Percentiles rank a stretch among this genome's conserved stretches.
phyloP scores from a whole-genome alignment of 35 echinoderm and acorn worm species.

The Strongylocentrotus purpuratus region DNA sequence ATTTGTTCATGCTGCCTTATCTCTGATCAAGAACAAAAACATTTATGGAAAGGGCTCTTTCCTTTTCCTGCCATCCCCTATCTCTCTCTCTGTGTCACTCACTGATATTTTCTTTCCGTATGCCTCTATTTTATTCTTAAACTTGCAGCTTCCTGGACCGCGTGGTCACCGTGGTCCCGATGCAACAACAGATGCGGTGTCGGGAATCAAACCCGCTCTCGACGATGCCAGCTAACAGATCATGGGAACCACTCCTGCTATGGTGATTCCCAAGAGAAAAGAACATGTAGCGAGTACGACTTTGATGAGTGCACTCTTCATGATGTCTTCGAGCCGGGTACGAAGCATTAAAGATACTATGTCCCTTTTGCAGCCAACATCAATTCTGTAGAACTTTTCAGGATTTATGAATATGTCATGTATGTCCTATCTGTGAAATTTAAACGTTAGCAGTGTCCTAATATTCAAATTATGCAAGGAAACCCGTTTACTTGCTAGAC shows the following conservation, averaged over 20 bases:
- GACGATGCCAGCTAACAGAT: background rate
- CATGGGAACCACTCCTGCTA: background rate
- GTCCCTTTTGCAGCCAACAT: no score
- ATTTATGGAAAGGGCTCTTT: background rate
- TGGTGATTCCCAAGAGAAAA: background rate
- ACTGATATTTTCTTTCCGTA: background rate
- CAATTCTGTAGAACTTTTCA: no score
- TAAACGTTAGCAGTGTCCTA: no score
- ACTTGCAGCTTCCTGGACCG: background rate
- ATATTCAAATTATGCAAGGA: no score
- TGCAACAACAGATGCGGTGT: slow-evolving; percentile 35
- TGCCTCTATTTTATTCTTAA: no score
- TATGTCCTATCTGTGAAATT: no score
- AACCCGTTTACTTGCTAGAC: no score
- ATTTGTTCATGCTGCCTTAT: no score
- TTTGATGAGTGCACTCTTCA: background rate
- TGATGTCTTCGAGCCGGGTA: background rate
- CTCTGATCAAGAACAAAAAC: background rate
- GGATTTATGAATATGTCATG: no score
- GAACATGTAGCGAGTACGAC: background rate
- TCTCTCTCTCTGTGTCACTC: background rate
- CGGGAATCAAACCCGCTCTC: slow-evolving; percentile 1
- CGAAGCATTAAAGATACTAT: no score
- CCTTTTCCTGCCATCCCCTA: background rate
- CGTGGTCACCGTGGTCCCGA: slow-evolving; percentile 25